phyloP scores from a whole-genome alignment of 2,113 vertebrate species.

The Macheiramphus alcinus region DNA sequence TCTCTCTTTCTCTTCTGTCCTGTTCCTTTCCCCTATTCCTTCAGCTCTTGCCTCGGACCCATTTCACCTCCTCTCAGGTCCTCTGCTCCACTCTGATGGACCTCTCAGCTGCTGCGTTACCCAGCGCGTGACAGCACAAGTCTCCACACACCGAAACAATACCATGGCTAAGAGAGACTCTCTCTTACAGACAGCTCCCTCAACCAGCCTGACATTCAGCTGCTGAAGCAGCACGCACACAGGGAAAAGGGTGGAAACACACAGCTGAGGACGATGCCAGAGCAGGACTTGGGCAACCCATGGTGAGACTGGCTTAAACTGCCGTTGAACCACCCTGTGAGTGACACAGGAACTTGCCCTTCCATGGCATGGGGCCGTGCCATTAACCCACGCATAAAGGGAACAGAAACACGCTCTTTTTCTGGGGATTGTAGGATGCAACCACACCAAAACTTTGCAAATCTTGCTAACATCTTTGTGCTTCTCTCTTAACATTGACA shows the following conservation, averaged over 20 bases:
- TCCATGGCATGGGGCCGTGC: too few species aligned
- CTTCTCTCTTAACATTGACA: not conserved
- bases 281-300: not conserved
- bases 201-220: not conserved
- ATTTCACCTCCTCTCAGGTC: not conserved
- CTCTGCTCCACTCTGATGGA: not conserved
- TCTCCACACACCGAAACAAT: not conserved
- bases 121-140: rapidly evolving
- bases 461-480: not conserved
- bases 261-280: rapidly evolving
- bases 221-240: rapidly evolving
- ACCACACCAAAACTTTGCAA: not conserved
- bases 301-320: not conserved
- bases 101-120: rapidly evolving
- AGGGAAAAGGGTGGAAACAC: not conserved
- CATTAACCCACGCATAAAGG: not conserved
- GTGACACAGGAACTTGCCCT: not conserved
- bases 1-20: not conserved
- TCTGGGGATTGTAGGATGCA: not conserved
- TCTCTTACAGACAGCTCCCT: not conserved
- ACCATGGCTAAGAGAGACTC: not conserved
- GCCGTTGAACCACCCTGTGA: not conserved
- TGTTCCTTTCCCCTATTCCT: not conserved
- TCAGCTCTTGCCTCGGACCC: not conserved
- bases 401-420: not conserved